Base-by-base conservation (phyloP, 2,797 vertebrate species). In the Emydoidea blandingii region DNA sequence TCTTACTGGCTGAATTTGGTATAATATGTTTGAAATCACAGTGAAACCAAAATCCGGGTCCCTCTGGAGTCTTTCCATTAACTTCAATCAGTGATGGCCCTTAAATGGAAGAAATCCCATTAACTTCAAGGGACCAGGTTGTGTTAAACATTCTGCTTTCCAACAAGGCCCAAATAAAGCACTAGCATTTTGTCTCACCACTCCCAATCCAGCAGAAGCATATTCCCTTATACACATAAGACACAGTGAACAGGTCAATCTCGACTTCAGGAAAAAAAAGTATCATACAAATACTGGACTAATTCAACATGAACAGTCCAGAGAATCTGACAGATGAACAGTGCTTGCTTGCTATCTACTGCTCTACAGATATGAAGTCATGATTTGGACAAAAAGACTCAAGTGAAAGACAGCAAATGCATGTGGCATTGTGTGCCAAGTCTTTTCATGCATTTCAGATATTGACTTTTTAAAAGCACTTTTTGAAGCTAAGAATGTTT, bases 301-400 rank as follows among this genome's bases (percentile, higher is more conserved):
- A 31, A 62, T 52, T 87, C 12, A 18, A 21, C 23, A 41, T 34
- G 14, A 80, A 37, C 5, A 84, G 41, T n/a, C n/a, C 52, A 79
- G 44, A n/a, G 7, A 62, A 79, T 41, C 41, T 65, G 5, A 85
- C 1, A 81, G 89, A 79, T 54, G 31, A 6, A 59, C 3, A 50
- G 1, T 21, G 2, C 50, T 57, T 50, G 19, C 12, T 50, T 52
- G 10, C n/a, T 52, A 68, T 83, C 65, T 16, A 0, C 1, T 14
- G n/a, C 16, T 3, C 16, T 74, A 65, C 8, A 50, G 41, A 50
- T 78, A 47, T 12, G 4, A 86, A 88, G 2, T 49, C 0, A 15
- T 27, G 0, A 57, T 92, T 88, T 6, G 81, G 59, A 87, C 37
- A 54, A 1, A 52, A 79, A 91, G 76, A 59, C 31, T n/a, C 31